Evolutionary conservation across 2,113 vertebrate genomes (phyloP).

Genomic region (Clarias gariepinus): DNA sequence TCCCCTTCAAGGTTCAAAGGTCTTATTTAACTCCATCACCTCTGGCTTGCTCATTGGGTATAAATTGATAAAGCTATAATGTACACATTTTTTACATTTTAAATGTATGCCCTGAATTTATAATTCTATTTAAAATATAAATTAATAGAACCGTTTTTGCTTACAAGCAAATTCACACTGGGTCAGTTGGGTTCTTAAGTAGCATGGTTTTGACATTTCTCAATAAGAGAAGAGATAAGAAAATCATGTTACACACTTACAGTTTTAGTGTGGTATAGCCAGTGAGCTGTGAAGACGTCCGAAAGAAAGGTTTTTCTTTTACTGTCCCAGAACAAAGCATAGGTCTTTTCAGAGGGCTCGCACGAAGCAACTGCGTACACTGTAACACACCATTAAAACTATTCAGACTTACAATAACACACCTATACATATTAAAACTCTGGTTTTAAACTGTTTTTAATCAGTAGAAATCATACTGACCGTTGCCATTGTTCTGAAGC

Average conservation of each 20-base stretch:
- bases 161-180: background rate
- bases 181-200: too few relatives aligned
- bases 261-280: background rate
- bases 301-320: background rate
- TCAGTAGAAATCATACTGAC: background rate
- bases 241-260: background rate
- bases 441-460: background rate
- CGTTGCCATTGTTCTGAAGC: background rate
- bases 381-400: background rate
- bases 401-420: background rate
- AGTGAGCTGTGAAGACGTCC: background rate
- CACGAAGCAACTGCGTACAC: conserved; percentile 24
- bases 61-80: too few relatives aligned
- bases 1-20: too few relatives aligned
- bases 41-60: too few relatives aligned
- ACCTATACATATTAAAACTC: background rate
- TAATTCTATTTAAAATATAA: too few relatives aligned
- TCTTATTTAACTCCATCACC: too few relatives aligned
- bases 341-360: background rate
- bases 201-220: background rate
- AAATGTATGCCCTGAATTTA: too few relatives aligned
- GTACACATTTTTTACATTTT: too few relatives aligned
- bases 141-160: too few relatives aligned
- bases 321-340: accelerated
- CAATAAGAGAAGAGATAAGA: too few relatives aligned